A percentile compares a stretch with the other conserved stretches of the same genome.
These are phyloP conservation scores for Paramisgurnus dabryanus DNA, from an alignment of 2,113 vertebrate species.

Conservation along the genomic window DNA sequence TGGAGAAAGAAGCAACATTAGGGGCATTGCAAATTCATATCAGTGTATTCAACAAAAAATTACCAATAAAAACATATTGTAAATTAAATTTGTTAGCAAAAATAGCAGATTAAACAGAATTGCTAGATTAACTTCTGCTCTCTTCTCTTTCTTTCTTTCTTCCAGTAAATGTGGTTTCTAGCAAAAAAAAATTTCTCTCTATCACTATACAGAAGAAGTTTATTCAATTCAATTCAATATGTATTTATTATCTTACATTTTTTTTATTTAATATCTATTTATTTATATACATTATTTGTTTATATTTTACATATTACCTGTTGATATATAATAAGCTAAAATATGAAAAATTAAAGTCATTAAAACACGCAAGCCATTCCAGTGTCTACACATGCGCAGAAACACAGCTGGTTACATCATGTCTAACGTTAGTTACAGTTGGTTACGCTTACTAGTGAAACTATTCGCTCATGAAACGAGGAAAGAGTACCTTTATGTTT, in stretches of 20 bases:
- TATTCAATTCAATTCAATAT: neutral
- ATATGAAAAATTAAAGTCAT: neutral
- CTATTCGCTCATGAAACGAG: neutral
- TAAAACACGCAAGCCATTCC: neutral
- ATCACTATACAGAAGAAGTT: neutral
- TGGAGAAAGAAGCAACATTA: conserved; percentile 67
- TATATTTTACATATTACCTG: neutral
- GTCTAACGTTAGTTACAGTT: conserved; percentile 24
- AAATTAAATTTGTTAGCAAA: neutral
- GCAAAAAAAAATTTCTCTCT: too few species aligned
- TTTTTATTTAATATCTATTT: neutral
- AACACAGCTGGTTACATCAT: conserved; percentile 30
- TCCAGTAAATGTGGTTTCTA: too few species aligned
- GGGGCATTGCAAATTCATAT: neutral
- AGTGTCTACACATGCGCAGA: conserved; percentile 12
- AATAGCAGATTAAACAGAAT: neutral
- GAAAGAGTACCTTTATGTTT: neutral
- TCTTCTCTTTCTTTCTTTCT: too few species aligned
- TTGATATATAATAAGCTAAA: neutral
- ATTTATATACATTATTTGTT: too few species aligned
- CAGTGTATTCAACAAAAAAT: neutral
- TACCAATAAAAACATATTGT: too few species aligned
- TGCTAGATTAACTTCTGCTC: neutral
- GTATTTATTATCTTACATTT: too few species aligned
- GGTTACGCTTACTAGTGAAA: neutral